Evolutionary conservation across 2,888 invertebrate genomes (phyloP), one percentile per base, ranked within the genome.

Genomic region (Agrotis exclamationis): DNA sequence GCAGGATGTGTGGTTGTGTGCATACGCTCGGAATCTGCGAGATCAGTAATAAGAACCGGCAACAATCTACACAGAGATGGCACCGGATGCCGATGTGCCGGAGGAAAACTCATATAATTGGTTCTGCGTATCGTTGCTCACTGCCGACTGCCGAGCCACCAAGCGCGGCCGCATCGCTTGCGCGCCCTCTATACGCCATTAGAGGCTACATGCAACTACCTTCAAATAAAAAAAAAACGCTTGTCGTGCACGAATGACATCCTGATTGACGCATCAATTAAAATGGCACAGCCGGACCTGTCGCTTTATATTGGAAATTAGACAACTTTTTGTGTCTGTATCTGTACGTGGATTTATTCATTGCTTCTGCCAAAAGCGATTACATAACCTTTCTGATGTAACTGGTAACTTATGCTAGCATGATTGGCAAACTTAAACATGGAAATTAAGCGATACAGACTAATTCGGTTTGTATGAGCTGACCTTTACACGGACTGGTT

Each of bases 71-170:
- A 77, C 76, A 79, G 86, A 86, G 86, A 88, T 88, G 87, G 83
- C 85, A 88, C 90, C 92, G 93, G 92, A 93, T 90, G 90, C 90
- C 88, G 82, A 88, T 85, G 84, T 83, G 87, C 89, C 87, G 75
- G 73, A 85, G 88, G 88, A 92, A 93, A 93, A 92, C 88, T 86
- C 85, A 86, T 93, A 93, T 93, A 93, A 93, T 93, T 91, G 92
- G 85, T 93, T 93, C 93, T 89, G 83, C 86, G 91, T 92, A 93
- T 85, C 85, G 83, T 80, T 86, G 82, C 74, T 51, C 70, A 70
- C 76, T 85, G 81, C 76, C 48, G 63, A 70, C 76, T 85, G 81
- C 76, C 48, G 63, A 73, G 74, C 48, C 59, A 70, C 64, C 75
- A 75, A 67, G 47, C 58, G 65, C 78, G 72, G 60, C 66, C 59